Evolutionary conservation across 2,113 vertebrate species (phyloP), one percentile per base, ranked within the genome.

Genomic region (Apaloderma vittatum): DNA sequence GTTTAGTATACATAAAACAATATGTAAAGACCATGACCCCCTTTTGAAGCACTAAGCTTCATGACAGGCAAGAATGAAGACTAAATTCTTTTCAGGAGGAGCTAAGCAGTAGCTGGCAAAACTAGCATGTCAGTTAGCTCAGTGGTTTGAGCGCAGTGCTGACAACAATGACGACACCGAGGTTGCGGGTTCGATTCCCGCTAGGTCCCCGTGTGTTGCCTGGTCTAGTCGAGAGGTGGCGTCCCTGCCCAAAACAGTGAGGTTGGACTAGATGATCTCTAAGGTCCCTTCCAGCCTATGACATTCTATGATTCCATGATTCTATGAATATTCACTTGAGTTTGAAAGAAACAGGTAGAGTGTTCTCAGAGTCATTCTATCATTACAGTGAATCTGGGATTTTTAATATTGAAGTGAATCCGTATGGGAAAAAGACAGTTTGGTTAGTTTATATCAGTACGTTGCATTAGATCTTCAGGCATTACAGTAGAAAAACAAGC

Each of bases 51-150:
- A 48, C 6, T 32, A 15, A 48, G 46, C 48, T 48, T 77, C 9
- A 40, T 8, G 40, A 23, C 17, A 48, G 15, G 16, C 26, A 54
- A 36, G 37, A 72, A 20, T 15, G 5, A 66, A 55, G 26, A 55
- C 22, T 55, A 30, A 67, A 61, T 37, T 8, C 16, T 49, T 72
- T n/a, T 84, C 45, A 32, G 46, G 12, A 61, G 15, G 29, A 72
- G 3, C 8, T 46, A 88, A 70, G 6, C 76, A 12, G 24, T 55
- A 68, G 17, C 21, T 68, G 21, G 7, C 15, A 68, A 81, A 70
- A 43, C 0, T 10, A 37, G 11, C 62, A 55, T 0, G 2, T 24
- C 11, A 70, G n/a, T n/a, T n/a, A n/a, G n/a, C n/a, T n/a, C n/a
- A n/a, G n/a, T n/a, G n/a, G n/a, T n/a, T n/a, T n/a, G n/a, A n/a